phyloP scores from a whole-genome alignment of 2,888 invertebrate genomes.

The Magallana nippona region DNA sequence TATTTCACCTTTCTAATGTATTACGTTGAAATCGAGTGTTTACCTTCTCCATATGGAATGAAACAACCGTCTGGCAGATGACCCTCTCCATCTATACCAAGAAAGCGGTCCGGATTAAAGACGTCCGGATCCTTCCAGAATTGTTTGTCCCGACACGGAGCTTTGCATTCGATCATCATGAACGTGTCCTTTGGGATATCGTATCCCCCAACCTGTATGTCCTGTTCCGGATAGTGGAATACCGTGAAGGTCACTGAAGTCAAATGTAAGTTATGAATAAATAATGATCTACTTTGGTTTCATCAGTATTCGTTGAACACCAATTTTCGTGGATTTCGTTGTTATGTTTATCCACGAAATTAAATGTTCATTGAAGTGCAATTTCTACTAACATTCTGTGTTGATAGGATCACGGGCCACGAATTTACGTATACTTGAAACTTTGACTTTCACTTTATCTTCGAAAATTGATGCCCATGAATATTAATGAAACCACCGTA shows the following conservation, averaged over 20 bases:
- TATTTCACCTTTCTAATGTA: too few relatives aligned
- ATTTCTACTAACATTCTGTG: too few relatives aligned
- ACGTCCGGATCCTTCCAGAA: background rate
- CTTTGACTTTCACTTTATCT: too few relatives aligned
- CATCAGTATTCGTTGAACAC: too few relatives aligned
- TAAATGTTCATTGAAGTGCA: too few relatives aligned
- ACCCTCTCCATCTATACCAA: background rate
- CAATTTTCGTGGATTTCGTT: too few relatives aligned
- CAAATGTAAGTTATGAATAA: background rate
- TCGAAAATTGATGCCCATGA: too few relatives aligned
- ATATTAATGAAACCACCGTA: too few relatives aligned
- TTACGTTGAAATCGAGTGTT: background rate
- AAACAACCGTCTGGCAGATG: background rate
- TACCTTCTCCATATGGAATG: conserved; percentile 12
- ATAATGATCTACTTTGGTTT: too few relatives aligned
- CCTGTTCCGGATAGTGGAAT: conserved; percentile 19
- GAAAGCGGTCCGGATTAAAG: conserved; percentile 11
- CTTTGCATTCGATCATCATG: conserved; percentile 16
- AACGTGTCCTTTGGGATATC: conserved; percentile 4
- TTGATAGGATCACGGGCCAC: too few relatives aligned
- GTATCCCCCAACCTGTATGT: background rate
- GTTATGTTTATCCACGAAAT: too few relatives aligned
- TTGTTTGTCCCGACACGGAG: background rate
- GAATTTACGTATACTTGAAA: too few relatives aligned
- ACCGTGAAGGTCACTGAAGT: background rate